Percentiles rank a stretch among this genome's conserved stretches.
phyloP scores from a whole-genome alignment of 1,140 invertebrate genomes.

The Lerema accius region DNA sequence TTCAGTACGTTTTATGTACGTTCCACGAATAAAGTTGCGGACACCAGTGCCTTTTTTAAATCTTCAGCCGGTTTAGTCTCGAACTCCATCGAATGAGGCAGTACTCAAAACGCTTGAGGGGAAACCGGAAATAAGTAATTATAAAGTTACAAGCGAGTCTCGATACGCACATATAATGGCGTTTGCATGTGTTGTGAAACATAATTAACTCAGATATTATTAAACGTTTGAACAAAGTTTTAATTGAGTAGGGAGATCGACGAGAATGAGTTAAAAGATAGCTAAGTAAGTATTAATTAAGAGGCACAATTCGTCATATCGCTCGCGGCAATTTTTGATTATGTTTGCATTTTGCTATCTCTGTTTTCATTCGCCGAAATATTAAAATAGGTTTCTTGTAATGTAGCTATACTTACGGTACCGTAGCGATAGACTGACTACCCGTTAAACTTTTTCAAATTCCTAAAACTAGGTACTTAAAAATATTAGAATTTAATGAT shows the following conservation, averaged over 20 bases:
- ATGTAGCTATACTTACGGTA: no score
- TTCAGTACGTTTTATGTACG: no score
- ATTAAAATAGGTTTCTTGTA: no score
- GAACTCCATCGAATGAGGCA: neutral
- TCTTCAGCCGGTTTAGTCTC: no score
- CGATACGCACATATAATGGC: constrained; percentile 22
- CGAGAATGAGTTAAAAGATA: constrained; percentile 1
- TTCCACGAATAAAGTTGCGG: no score
- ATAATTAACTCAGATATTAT: constrained; percentile 26
- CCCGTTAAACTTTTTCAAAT: no score
- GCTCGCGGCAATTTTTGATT: neutral
- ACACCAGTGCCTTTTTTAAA: no score
- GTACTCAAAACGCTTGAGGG: constrained; percentile 28
- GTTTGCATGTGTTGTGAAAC: constrained; percentile 29
- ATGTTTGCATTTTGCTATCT: neutral
- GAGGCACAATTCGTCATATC: neutral
- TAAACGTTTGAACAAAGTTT: constrained; percentile 26
- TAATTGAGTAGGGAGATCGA: neutral
- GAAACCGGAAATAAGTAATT: constrained; percentile 48
- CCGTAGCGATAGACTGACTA: no score
- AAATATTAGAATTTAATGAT: no score
- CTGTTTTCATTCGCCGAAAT: no score
- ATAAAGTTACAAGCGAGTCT: constrained; percentile 38
- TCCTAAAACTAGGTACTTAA: no score
- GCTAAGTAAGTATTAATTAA: constrained; percentile 19